Evolutionary conservation across 2,888 invertebrate species (phyloP).

Genomic region (Archaeoteleia sp.): DNA sequence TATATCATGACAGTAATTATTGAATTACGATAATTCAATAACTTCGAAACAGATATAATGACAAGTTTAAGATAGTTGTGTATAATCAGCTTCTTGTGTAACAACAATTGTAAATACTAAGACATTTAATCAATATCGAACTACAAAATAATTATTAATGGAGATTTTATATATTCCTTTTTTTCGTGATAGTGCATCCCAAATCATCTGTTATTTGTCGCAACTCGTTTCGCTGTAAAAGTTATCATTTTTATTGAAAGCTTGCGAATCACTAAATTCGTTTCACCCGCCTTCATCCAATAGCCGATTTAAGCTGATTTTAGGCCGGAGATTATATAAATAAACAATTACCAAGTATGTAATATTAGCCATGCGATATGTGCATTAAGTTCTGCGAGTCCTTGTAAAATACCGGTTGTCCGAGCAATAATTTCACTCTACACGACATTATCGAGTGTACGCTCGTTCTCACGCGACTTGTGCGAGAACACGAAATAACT

Average conservation of each 20-base stretch:
- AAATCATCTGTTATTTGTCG: too few relatives aligned
- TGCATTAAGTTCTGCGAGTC: slow-evolving; percentile 37
- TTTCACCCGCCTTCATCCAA: slow-evolving; percentile 15
- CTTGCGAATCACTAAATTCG: not conserved
- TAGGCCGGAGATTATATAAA: slow-evolving; percentile 44
- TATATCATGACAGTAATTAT: too few relatives aligned
- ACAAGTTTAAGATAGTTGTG: too few relatives aligned
- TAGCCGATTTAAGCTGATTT: slow-evolving; percentile 34
- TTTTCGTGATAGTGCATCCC: too few relatives aligned
- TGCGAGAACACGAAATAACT: slow-evolving; percentile 37
- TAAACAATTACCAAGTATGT: slow-evolving; percentile 49
- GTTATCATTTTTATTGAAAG: not conserved
- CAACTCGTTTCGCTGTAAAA: not conserved
- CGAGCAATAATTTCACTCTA: slow-evolving; percentile 49
- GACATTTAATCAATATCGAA: too few relatives aligned
- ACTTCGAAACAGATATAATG: too few relatives aligned
- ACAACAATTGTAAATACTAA: too few relatives aligned
- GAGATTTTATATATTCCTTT: too few relatives aligned
- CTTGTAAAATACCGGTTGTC: slow-evolving; percentile 44
- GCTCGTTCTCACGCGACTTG: slow-evolving; percentile 48
- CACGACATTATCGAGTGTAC: slow-evolving; percentile 49
- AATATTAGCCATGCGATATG: slow-evolving; percentile 46
- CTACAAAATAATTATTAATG: too few relatives aligned
- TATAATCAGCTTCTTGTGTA: too few relatives aligned
- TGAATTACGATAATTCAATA: too few relatives aligned